Percentiles rank a stretch among this genome's conserved stretches.
These are phyloP conservation scores for Amblyornis subalaris DNA, from an alignment of 2,113 vertebrate species.

Conservation along the genomic window DNA sequence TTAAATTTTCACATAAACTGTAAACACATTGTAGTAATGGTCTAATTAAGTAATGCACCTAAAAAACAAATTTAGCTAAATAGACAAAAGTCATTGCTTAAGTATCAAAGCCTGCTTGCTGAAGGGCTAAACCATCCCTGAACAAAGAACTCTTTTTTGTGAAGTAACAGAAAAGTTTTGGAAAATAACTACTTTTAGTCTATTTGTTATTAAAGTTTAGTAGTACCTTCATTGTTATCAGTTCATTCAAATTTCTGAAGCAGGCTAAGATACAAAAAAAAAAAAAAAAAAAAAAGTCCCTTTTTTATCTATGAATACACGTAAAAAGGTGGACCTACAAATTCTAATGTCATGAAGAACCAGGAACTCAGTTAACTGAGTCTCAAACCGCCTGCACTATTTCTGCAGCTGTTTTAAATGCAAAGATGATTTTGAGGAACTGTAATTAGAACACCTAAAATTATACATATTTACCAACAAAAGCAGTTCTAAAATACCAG, in stretches of 20 bases:
- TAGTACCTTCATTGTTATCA: not conserved
- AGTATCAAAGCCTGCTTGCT: not conserved
- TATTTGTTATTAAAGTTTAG: not conserved
- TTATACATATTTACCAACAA: conserved; percentile 3
- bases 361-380: not conserved
- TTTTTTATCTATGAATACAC: not conserved
- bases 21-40: not conserved
- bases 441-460: not conserved
- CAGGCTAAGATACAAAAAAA: not conserved
- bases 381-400: not conserved
- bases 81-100: not conserved
- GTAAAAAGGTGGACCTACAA: not conserved
- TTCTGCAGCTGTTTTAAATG: not conserved
- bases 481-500: not conserved
- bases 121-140: not conserved
- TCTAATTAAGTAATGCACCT: not conserved
- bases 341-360: not conserved
- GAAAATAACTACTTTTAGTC: not conserved
- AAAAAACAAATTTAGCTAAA: not conserved
- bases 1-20: not conserved
- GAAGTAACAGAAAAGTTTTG: not conserved
- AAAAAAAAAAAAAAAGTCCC: not conserved
- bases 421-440: not conserved
- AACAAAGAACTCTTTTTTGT: not conserved
- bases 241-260: not conserved